Conservation (phyloP, 2,888 invertebrate species). For the Petrolisthes cinctipes region DNA sequence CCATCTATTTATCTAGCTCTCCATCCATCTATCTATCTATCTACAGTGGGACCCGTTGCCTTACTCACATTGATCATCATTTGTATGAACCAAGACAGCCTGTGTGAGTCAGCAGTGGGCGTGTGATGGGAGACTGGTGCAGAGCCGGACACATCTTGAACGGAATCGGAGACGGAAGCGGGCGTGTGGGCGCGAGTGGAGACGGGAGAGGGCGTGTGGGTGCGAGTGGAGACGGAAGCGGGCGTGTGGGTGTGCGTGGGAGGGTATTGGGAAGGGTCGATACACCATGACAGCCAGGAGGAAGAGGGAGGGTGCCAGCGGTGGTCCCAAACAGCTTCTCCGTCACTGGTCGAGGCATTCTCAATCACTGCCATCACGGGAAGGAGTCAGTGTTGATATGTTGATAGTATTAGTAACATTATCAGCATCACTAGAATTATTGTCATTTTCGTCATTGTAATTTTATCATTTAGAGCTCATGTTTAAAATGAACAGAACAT, state of each 20-base stretch:
- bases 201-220: slow-evolving; percentile 5
- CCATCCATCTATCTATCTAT: not conserved
- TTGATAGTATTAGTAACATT: no score
- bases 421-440: no score
- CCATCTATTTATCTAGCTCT: no score
- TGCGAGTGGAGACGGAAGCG: not conserved
- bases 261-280: not conserved
- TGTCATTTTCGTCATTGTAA: no score
- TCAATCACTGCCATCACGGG: slow-evolving; percentile 18
- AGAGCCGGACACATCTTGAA: not conserved
- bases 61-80: slow-evolving; percentile 28
- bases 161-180: not conserved
- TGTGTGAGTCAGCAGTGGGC: slow-evolving; percentile 21
- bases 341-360: not conserved
- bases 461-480: no score
- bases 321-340: slow-evolving; percentile 23
- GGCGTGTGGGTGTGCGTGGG: not conserved
- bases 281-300: slow-evolving; percentile 31
- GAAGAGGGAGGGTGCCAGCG: slow-evolving; percentile 23
- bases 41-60: not conserved
- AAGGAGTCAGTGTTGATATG: no score
- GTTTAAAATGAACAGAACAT: no score
- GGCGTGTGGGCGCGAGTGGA: not conserved
- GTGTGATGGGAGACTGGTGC: not conserved
- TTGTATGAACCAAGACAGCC: slow-evolving; percentile 32